Evolutionary conservation across 2,113 vertebrate genomes (phyloP).

Genomic region (Ardeotis arabs): DNA sequence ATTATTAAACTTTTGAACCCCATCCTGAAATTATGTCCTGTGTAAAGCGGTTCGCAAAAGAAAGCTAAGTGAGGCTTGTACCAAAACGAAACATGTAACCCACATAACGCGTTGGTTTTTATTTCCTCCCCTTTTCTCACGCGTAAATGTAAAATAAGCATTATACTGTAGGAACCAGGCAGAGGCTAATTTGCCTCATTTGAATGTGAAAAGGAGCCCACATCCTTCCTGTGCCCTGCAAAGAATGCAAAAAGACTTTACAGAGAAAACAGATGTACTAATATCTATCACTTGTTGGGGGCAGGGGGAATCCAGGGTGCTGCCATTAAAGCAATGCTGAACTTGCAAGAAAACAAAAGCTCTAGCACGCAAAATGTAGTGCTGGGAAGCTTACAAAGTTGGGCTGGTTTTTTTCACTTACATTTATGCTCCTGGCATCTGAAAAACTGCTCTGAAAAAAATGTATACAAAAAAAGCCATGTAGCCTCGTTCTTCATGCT

Average conservation of each 20-base stretch:
- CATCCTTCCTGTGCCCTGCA: slow-evolving; percentile 78
- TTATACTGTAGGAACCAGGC: slow-evolving; percentile 51
- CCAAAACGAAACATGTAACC: slow-evolving; percentile 6
- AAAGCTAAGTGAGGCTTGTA: neutral
- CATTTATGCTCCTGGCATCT: neutral
- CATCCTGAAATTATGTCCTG: neutral
- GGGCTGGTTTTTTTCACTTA: neutral
- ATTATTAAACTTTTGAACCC: neutral
- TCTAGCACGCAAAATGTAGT: neutral
- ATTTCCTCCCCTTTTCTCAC: slow-evolving; percentile 63
- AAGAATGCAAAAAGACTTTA: slow-evolving; percentile 75
- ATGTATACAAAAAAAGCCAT: neutral
- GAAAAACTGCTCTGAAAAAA: neutral
- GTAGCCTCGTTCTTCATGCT: neutral
- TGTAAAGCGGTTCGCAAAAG: neutral
- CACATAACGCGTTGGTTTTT: neutral
- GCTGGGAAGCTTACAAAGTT: neutral
- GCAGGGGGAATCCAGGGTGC: slow-evolving; percentile 42
- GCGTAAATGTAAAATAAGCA: slow-evolving; percentile 54
- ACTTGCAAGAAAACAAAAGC: slow-evolving; percentile 34
- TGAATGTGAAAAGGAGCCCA: slow-evolving; percentile 77
- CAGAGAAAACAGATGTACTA: slow-evolving; percentile 71
- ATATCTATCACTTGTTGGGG: slow-evolving; percentile 60
- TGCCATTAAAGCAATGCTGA: slow-evolving; percentile 14
- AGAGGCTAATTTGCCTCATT: slow-evolving; percentile 70